Evolutionary conservation across 1,140 invertebrate species (phyloP), one percentile per base, ranked within the genome.

Genomic region (Aphis gossypii): DNA sequence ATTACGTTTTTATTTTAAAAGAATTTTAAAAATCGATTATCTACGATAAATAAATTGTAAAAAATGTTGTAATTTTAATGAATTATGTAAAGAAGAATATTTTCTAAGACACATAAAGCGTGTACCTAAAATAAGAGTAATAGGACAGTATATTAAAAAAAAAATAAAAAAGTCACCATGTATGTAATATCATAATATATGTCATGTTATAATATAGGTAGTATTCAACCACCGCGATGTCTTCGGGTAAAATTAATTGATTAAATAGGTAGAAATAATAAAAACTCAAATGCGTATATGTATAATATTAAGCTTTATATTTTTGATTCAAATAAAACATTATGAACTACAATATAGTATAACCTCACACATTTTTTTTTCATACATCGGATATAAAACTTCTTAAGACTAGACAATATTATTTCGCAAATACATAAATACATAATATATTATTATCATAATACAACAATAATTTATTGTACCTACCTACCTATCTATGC

Each of bases 391-490:
- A 18, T 90, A 44, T 56, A 90, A 90, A 90, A 90, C 89, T 90
- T 46, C 89, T 90, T 68, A n/a, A 86, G 8, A 88, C n/a, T 88
- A 51, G 14, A 68, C 54, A 76, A 76, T 76, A 76, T 76, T 76
- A 76, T 41, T 25, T 44, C 25, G 83, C 9, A 76, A 91, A 91
- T n/a, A 89, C 30, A 60, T 46, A 76, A 41, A 41, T 41, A 41
- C 18, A 48, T 51, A 51, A 51, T 51, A 18, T 51, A 46, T 9
- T 25, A 92, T 92, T 92, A 46, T 82, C 46, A 38, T 82, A 25
- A 48, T 48, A 92, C 82, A 92, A 92, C 60, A 82, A 48, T 68
- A 82, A 76, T 20, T 51, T 51, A 51, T 30, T 92, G 90, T 91
- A n/a, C 5, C 5, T 30, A 60, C 3, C 60, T 68, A 30, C 60